These are phyloP conservation scores for Drosophila prolongata DNA, from an alignment of 2,888 invertebrate species.

Conservation along the genomic window DNA sequence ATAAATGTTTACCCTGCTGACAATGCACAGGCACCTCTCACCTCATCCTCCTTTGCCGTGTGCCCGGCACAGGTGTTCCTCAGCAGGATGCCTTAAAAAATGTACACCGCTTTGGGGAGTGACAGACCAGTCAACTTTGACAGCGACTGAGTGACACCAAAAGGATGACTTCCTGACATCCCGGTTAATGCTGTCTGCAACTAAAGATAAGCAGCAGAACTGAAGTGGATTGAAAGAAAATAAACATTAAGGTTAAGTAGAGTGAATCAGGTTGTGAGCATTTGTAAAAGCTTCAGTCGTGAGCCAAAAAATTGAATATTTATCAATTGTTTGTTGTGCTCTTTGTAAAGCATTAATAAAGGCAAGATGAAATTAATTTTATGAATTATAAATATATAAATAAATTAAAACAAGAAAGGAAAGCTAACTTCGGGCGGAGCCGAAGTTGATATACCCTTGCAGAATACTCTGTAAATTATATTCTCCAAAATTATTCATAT, in stretches of 20 bases:
- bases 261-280: background rate
- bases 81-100: slow-evolving; percentile 26
- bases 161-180: slow-evolving; percentile 2
- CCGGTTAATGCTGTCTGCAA: slow-evolving; percentile 8
- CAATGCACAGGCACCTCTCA: slow-evolving; percentile 16
- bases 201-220: slow-evolving; percentile 8
- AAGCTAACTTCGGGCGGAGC: too few relatives aligned
- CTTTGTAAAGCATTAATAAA: too few relatives aligned
- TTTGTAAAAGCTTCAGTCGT: background rate
- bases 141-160: slow-evolving; percentile 3
- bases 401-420: too few relatives aligned
- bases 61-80: slow-evolving; percentile 21
- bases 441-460: too few relatives aligned
- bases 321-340: too few relatives aligned
- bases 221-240: slow-evolving; percentile 1
- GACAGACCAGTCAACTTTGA: slow-evolving; percentile 34
- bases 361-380: too few relatives aligned
- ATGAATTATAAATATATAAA: too few relatives aligned
- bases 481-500: too few relatives aligned
- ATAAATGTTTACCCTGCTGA: slow-evolving; percentile 33
- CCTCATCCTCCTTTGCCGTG: slow-evolving; percentile 10
- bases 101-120: slow-evolving; percentile 16
- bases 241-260: background rate
- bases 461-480: too few relatives aligned
- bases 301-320: too few relatives aligned